These are phyloP conservation scores for Drosophila ezoana DNA, from an alignment of 2,888 invertebrate genomes.

Conservation along the genomic window DNA sequence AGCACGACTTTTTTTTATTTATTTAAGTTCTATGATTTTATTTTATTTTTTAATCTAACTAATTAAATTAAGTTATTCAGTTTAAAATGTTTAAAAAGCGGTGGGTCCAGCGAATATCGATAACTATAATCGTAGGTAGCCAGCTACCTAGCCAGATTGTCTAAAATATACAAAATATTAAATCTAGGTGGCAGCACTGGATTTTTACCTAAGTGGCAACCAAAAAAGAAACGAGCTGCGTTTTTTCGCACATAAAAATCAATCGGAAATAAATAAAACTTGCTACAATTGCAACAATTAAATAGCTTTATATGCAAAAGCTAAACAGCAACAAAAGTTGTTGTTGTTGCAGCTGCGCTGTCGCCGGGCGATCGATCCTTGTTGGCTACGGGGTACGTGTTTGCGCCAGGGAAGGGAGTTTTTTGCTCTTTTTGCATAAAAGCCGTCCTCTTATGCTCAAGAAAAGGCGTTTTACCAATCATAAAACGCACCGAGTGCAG, in stretches of 20 bases:
- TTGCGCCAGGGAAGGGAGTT: slow-evolving; percentile 58
- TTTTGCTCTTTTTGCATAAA: slow-evolving; percentile 71
- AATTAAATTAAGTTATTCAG: neutral
- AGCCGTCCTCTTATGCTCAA: slow-evolving; percentile 60
- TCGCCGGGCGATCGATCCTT: slow-evolving; percentile 71
- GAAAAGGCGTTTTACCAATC: slow-evolving; percentile 63
- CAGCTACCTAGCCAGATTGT: slow-evolving; percentile 15
- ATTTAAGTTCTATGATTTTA: neutral
- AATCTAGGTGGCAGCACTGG: slow-evolving; percentile 34
- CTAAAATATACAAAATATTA: slow-evolving; percentile 12
- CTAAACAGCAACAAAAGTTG: slow-evolving; percentile 62
- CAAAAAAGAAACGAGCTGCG: slow-evolving; percentile 57
- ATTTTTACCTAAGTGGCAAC: slow-evolving; percentile 54
- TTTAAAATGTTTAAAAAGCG: neutral
- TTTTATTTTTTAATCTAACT: neutral
- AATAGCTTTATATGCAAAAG: slow-evolving; percentile 67
- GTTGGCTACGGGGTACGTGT: slow-evolving; percentile 72
- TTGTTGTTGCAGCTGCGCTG: slow-evolving; percentile 75
- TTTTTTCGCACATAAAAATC: slow-evolving; percentile 66
- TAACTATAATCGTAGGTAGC: neutral
- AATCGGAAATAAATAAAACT: slow-evolving; percentile 65
- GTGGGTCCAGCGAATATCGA: neutral
- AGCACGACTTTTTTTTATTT: no score
- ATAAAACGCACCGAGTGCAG: slow-evolving; percentile 31
- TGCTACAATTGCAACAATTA: slow-evolving; percentile 45